These are phyloP conservation scores for Xanthorhoe designata DNA, from an alignment of 2,888 invertebrate species.

Conservation along the genomic window DNA sequence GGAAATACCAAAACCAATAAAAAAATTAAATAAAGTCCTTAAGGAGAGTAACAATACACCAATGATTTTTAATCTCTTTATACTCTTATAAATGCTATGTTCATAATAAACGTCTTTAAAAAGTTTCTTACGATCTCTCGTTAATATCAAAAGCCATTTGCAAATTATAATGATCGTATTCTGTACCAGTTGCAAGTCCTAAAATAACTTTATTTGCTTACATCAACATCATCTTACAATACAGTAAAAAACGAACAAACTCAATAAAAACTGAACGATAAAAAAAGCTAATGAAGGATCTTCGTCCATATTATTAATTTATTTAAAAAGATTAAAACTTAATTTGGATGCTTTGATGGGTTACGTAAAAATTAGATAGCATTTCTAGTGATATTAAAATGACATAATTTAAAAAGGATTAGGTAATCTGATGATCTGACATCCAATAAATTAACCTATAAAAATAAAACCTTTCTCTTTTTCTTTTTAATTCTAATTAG, in stretches of 20 bases:
- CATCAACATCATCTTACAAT: not conserved
- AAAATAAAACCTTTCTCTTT: not conserved
- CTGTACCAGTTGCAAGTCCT: conserved; percentile 12
- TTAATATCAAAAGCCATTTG: conserved; percentile 10
- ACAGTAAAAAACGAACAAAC: conserved; percentile 10
- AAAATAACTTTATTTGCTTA: conserved; percentile 18
- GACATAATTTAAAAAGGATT: not conserved
- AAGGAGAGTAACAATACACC: no score
- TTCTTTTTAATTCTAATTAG: not conserved
- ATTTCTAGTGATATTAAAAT: not conserved
- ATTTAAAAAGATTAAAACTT: conserved; percentile 4
- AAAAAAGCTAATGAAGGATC: conserved; percentile 18
- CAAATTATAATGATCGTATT: conserved; percentile 1
- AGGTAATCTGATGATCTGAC: not conserved
- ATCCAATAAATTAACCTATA: not conserved
- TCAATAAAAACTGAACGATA: conserved; percentile 12
- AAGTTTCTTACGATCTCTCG: conserved; percentile 1
- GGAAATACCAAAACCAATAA: no score
- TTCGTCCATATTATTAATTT: not conserved
- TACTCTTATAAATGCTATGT: conserved; percentile 5
- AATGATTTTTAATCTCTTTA: not conserved
- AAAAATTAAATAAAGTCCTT: no score
- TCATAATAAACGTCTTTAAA: not conserved
- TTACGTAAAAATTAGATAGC: conserved; percentile 34
- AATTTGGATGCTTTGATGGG: not conserved